phyloP scores from a whole-genome alignment of 2,797 vertebrate genomes.

The Darevskia nairensis region DNA sequence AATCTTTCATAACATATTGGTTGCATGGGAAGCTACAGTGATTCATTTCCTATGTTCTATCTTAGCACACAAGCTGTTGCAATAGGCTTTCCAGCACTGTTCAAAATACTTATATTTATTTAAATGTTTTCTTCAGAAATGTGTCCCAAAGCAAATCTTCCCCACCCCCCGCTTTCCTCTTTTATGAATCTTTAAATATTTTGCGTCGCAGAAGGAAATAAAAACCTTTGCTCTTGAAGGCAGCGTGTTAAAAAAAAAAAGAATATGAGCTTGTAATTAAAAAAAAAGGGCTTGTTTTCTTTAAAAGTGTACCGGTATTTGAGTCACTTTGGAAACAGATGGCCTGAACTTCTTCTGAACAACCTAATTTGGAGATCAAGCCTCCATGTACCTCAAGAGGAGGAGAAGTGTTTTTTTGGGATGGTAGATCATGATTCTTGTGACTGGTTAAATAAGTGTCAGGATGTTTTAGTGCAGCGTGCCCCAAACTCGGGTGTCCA shows the following conservation, averaged over 20 bases:
- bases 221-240: background rate
- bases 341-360: background rate
- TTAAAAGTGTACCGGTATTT: background rate
- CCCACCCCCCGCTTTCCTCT: background rate
- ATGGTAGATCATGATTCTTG: background rate
- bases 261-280: too few relatives aligned
- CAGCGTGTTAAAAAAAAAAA: too few relatives aligned
- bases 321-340: background rate
- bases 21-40: background rate
- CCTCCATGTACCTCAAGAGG: background rate
- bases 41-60: slow-evolving; percentile 30
- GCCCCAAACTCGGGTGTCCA: too few relatives aligned
- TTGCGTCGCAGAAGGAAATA: background rate
- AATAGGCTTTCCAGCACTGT: slow-evolving; percentile 8
- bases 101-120: slow-evolving; percentile 10
- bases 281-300: background rate
- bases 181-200: background rate
- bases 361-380: background rate
- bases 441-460: background rate
- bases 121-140: slow-evolving; percentile 14
- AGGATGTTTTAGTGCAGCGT: background rate
- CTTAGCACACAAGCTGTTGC: slow-evolving; percentile 24
- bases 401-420: background rate
- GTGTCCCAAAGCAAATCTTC: background rate
- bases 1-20: slow-evolving; percentile 17